Conservation (phyloP, 2,113 vertebrate species). For the Sapayoa aenigma region DNA sequence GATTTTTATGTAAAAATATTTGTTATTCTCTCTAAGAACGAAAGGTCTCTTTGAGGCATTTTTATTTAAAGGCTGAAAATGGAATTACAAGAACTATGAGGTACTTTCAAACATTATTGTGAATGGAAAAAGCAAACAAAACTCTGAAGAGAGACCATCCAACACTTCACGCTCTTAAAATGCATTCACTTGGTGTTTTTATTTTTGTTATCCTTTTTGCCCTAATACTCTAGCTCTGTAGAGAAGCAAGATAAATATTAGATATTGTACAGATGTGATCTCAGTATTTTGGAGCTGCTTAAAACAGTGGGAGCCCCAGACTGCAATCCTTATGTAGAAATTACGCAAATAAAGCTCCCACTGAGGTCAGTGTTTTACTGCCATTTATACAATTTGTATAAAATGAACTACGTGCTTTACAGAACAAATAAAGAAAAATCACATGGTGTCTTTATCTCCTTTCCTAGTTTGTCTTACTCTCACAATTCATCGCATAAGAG, state of each 20-base stretch:
- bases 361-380: conserved; percentile 49
- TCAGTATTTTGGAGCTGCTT: conserved; percentile 24
- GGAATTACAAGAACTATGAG: not conserved
- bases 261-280: conserved; percentile 1
- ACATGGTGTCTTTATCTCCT: conserved; percentile 43
- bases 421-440: conserved; percentile 57
- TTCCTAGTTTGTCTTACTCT: conserved; percentile 37
- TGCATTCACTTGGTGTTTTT: not conserved
- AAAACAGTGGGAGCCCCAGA: conserved; percentile 9
- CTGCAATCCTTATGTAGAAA: conserved; percentile 19
- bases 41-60: not conserved
- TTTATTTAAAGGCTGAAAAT: not conserved
- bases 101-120: not conserved
- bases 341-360: conserved; percentile 53
- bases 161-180: not conserved
- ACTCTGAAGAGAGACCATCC: not conserved
- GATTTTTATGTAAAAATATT: not conserved
- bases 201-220: not conserved
- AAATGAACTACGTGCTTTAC: conserved; percentile 42
- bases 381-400: conserved; percentile 39
- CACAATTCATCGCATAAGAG: conserved; percentile 47
- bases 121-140: not conserved
- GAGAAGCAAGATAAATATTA: conserved; percentile 24
- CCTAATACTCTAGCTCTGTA: not conserved
- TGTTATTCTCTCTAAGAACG: not conserved